Percentiles rank a stretch among this genome's conserved stretches.
phyloP scores from a whole-genome alignment of 2,888 invertebrate genomes.

The Crossocerus cetratus region DNA sequence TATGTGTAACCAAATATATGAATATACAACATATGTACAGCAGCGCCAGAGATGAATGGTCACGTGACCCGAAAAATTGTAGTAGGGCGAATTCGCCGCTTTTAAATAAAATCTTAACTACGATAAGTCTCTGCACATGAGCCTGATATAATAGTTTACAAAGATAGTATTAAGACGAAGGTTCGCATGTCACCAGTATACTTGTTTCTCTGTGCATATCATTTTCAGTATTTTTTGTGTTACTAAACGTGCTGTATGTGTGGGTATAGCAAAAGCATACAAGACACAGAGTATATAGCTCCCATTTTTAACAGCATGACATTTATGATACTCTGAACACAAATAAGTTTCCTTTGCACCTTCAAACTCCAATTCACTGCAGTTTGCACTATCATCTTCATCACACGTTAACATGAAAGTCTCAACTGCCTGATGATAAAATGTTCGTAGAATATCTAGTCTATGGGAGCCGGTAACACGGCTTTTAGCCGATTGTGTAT shows the following conservation, averaged over 20 bases:
- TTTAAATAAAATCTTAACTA: too few species aligned
- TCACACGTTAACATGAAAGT: slow-evolving; percentile 71
- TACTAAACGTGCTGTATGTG: slow-evolving; percentile 86
- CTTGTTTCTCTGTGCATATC: slow-evolving; percentile 82
- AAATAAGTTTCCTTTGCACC: slow-evolving; percentile 84
- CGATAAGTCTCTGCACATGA: too few species aligned
- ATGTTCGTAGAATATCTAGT: slow-evolving; percentile 85
- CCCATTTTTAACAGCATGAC: slow-evolving; percentile 84
- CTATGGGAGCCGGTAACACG: slow-evolving; percentile 83
- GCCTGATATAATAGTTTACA: not conserved
- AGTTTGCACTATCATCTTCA: slow-evolving; percentile 33
- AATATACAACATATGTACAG: too few species aligned
- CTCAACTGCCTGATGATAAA: slow-evolving; percentile 85
- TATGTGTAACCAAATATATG: too few species aligned
- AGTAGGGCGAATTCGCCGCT: too few species aligned
- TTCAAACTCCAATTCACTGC: slow-evolving; percentile 59
- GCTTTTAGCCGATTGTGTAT: slow-evolving; percentile 81
- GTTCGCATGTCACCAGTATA: slow-evolving; percentile 81
- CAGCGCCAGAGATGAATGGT: too few species aligned
- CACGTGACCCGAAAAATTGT: too few species aligned
- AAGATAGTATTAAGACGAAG: not conserved
- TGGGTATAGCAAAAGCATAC: slow-evolving; percentile 86
- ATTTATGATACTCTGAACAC: slow-evolving; percentile 92
- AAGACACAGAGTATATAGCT: slow-evolving; percentile 86
- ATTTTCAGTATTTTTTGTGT: slow-evolving; percentile 83